phyloP scores from a whole-genome alignment of 2,797 vertebrate species.

The Pelobates cultripes region DNA sequence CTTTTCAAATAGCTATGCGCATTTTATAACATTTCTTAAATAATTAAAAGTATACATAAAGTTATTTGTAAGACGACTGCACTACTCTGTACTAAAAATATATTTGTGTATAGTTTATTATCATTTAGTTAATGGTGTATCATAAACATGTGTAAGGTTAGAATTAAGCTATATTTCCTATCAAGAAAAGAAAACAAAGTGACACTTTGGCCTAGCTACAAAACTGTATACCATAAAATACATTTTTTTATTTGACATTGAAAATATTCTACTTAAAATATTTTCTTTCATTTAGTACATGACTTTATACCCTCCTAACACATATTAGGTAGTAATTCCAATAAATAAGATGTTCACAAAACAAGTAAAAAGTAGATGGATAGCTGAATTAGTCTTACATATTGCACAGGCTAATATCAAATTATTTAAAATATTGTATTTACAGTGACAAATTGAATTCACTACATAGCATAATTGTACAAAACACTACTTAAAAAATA shows the following conservation, averaged over 20 bases:
- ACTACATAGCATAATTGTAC: constrained; percentile 46
- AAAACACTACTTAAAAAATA: constrained; percentile 44
- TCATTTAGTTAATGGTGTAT: no score
- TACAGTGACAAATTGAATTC: constrained; percentile 33
- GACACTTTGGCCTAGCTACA: constrained; percentile 3
- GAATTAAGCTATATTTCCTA: no score
- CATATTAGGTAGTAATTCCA: constrained; percentile 33
- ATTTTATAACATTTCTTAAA: no score
- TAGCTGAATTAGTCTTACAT: constrained; percentile 38
- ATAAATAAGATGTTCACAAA: constrained; percentile 26
- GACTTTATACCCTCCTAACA: constrained; percentile 21
- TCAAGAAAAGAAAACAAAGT: neutral
- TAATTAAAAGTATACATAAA: no score
- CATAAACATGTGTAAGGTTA: no score
- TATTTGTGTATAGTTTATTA: no score
- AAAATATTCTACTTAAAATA: constrained; percentile 38
- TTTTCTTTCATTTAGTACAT: constrained; percentile 31
- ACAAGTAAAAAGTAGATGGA: neutral
- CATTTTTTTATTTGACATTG: constrained; percentile 30
- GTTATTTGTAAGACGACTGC: no score
- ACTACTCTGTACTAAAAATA: no score
- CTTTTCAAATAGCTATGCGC: no score
- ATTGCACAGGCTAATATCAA: constrained; percentile 45
- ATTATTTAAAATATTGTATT: constrained; percentile 50
- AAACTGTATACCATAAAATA: constrained; percentile 33